phyloP scores from a whole-genome alignment of 1,140 invertebrate genomes.

The Saccostrea glomerata region DNA sequence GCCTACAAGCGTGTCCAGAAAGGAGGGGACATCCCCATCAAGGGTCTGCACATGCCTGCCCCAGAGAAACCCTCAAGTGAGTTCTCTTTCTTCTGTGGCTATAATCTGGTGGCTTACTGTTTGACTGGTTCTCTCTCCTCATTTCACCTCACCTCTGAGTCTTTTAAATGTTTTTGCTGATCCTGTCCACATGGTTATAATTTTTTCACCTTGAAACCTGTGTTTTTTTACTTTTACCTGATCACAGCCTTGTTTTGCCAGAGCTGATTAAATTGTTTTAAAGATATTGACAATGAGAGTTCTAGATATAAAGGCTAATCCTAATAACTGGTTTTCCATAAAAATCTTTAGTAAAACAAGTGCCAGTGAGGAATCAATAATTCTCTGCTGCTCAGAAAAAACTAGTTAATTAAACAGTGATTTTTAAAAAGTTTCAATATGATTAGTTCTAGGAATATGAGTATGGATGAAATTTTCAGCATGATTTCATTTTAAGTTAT shows the following conservation, averaged over 20 bases:
- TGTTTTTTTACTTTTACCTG: background rate
- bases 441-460: background rate
- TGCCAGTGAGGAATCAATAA: too few relatives aligned
- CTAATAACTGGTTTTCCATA: too few relatives aligned
- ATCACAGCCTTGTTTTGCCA: background rate
- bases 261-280: background rate
- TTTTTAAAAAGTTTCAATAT: background rate
- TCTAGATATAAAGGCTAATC: too few relatives aligned
- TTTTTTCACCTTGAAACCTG: background rate
- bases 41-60: slow-evolving; percentile 83
- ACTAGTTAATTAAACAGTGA: too few relatives aligned
- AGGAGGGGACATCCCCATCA: slow-evolving; percentile 87
- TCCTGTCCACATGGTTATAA: background rate
- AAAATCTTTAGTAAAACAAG: background rate
- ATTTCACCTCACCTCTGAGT: background rate
- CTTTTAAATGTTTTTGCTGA: slow-evolving; percentile 3
- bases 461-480: background rate
- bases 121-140: background rate
- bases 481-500: background rate
- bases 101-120: background rate
- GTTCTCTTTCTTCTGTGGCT: slow-evolving; percentile 40
- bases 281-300: too few relatives aligned
- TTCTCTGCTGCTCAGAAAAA: too few relatives aligned
- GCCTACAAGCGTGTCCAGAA: slow-evolving; percentile 92
- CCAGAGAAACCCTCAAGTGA: slow-evolving; percentile 83